Base-by-base conservation (phyloP, 2,888 invertebrate species). In the Lycaena phlaeas region DNA sequence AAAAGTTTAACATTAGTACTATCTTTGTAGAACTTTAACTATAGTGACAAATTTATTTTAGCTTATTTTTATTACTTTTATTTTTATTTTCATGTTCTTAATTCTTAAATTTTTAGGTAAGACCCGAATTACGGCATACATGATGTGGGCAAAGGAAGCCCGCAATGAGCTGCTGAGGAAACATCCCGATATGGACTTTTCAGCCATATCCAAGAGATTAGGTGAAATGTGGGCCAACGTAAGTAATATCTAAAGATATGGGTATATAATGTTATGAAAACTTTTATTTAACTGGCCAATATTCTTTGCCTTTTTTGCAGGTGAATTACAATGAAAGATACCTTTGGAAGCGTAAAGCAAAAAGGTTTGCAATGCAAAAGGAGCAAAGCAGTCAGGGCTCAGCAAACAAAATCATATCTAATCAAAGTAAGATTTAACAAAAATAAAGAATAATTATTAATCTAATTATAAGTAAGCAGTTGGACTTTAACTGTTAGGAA, bases 171-270 rank as follows among this genome's bases (percentile, higher is more conserved):
- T 94, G 42, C 78, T 92, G 18, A 85, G 89, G 38, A 88, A 90
- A 48, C 88, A 90, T 62, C 92, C 93, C 0, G 89, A 90, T 41
- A 89, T 93, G 88, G 94, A 95, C 79, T 94, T 95, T 75, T 89
- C 92, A 0, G 89, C 91, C 41, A 91, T 94, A 46, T 94, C 95
- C 29, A 92, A 93, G 57, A 87, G 93, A 6, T 85, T 96, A 7
- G 94, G 95, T 26, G 95, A 96, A 66, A 87, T 96, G 69, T 96
- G 96, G 96, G 90, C 94, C 18, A 91, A 92, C 55, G 92, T 95
- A 36, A 70, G 82, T 45, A 14, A 12, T 30, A 5, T 18, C 7
- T n/a, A n/a, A n/a, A n/a, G n/a, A n/a, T n/a, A n/a, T n/a, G n/a
- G n/a, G n/a, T n/a, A n/a, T n/a, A n/a, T n/a, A n/a, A n/a, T 7